These are phyloP conservation scores for Megalops cyprinoides DNA, from an alignment of 2,797 vertebrate genomes.

Conservation along the genomic window DNA sequence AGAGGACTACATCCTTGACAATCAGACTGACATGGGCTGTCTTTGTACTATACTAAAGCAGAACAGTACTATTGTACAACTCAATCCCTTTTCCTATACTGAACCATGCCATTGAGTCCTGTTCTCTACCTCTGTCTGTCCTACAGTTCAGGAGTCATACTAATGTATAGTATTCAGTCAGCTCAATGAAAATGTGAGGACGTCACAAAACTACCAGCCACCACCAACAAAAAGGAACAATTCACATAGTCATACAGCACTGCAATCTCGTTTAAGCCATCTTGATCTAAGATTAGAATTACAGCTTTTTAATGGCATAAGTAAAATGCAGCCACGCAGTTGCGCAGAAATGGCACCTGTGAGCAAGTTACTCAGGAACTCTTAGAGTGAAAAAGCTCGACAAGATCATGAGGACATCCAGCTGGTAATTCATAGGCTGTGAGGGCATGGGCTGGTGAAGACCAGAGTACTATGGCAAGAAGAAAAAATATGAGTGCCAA, in stretches of 20 bases:
- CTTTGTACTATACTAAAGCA: not conserved
- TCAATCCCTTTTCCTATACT: not conserved
- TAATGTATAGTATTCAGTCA: not conserved
- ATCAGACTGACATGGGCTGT: not conserved
- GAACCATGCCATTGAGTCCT: not conserved
- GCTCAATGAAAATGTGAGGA: not conserved
- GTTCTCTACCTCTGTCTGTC: not conserved
- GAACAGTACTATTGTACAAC: not conserved
- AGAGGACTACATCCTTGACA: not conserved
- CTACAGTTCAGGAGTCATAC: not conserved
- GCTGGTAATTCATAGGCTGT: constrained; percentile 33
- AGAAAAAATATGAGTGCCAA: too few species aligned
- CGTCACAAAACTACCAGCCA: not conserved
- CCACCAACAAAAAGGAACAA: too few species aligned
- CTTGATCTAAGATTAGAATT: not conserved
- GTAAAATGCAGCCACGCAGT: not conserved
- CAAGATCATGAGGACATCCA: constrained; percentile 28
- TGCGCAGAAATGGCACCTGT: not conserved
- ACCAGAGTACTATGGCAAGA: constrained; percentile 34
- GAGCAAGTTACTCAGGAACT: not conserved
- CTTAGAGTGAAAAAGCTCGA: constrained; percentile 16
- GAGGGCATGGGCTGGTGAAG: constrained; percentile 11
- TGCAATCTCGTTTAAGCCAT: not conserved
- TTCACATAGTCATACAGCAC: not conserved
- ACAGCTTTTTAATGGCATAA: not conserved